Evolutionary conservation across 2,113 vertebrate species (phyloP), one percentile per base, ranked within the genome.

Genomic region (Gasterosteus aculeatus): DNA sequence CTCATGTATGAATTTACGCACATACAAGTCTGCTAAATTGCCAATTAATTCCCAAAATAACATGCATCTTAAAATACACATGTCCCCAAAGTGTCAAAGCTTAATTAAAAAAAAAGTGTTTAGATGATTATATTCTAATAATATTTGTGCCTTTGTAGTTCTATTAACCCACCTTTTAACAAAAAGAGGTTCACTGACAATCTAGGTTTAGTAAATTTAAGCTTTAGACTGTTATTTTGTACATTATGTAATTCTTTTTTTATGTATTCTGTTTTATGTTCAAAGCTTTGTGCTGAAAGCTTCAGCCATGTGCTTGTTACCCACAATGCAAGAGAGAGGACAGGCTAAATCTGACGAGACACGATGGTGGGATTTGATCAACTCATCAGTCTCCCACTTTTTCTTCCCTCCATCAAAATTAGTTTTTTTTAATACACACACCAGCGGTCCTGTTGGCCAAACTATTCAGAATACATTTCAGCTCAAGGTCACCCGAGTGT

Each of bases 401-500:
- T 65, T 47, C 47, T 35, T 14, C 31, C 22, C 10, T 41, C 35
- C 53, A 51, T 76, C 39, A 46, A 79, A 88, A 84, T 57, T 31
- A 7, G 18, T 7, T 16, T 33, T 33, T 33, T 15, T 33, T 1
- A 57, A 58, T 14, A 69, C 33, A 44, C 53, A 62, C 47, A 15
- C 9, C 19, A 49, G 53, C 5, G 47, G 61, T 62, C 71, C 59
- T 65, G 41, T 58, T 54, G 69, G 63, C 58, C 58, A 79, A 77
- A 83, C 29, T 84, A 82, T 83, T 85, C 89, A 88, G 57, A 87
- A 89, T 89, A 49, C 83, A 72, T 39, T 83, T 81, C 80, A 85
- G 67, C 76, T 87, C 89, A 93, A 93, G 90, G 91, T 92, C 89
- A 90, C 75, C 73, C 41, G 49, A 81, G 62, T 87, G 61, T 80